Evolutionary conservation across 2,113 vertebrate species (phyloP), one percentile per base, ranked within the genome.

Genomic region (Platichthys flesus): DNA sequence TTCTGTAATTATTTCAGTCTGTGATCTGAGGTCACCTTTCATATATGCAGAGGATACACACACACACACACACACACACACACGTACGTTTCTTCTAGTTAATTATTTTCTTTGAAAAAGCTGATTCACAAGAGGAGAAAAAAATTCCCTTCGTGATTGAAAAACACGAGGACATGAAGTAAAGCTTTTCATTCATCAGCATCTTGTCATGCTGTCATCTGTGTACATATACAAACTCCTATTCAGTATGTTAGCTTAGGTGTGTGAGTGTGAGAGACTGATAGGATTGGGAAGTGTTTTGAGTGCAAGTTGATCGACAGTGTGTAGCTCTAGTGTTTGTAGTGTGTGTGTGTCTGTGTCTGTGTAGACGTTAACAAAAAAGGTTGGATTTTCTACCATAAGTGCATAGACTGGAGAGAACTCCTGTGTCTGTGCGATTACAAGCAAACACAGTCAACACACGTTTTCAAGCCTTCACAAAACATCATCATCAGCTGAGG

Each of bases 1-100:
- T 45, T 35, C 71, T 62, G 56, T 88, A 71, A 82, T 89, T 79
- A 72, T 83, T 78, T 62, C 78, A 73, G 88, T 74, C 69, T 91
- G 84, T 4, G 2, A 56, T 60, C 67, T 84, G 84, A 89, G 78
- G 87, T 91, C 89, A 90, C 81, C 85, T 89, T 81, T 76, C 74
- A 76, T 42, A 40, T 52, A 66, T 6, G 12, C 15, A 35, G 18
- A 80, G 18, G 4, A 73, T 4, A 24, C 56, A 45, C 35, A 14
- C 31, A 20, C 60, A 56, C 42, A 52, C 49, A 70, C 10, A 20
- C 3, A 20, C 57, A 31, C 65, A 66, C 60, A 20, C 3, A 20
- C 57, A 31, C 65, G 62, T 57, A 67, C 16, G 16, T 12, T 76
- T 73, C 18, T 59, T 71, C 18, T 42, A 3, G 12, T 18, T 51